Evolutionary conservation across 2,113 vertebrate genomes (phyloP).

Genomic region (Pongo pygmaeus): DNA sequence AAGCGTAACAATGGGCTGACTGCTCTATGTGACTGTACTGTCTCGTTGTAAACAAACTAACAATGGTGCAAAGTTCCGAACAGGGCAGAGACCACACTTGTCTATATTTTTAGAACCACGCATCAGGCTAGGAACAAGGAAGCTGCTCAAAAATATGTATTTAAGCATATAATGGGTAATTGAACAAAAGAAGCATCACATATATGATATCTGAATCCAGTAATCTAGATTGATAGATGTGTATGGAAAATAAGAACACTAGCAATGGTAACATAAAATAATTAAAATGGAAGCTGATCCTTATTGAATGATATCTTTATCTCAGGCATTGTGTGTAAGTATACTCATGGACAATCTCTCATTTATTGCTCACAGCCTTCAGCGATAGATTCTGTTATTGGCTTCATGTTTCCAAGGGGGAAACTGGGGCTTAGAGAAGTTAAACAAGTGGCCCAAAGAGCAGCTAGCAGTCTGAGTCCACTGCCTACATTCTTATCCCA

Average conservation of each 20-base stretch:
- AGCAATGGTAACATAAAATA: neutral
- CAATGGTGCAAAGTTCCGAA: neutral
- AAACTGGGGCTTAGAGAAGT: neutral
- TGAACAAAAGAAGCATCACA: neutral
- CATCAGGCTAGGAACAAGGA: neutral
- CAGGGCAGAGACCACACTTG: fast-evolving
- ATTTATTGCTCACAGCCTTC: neutral
- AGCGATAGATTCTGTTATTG: no score
- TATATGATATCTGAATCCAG: neutral
- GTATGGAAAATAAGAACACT: neutral
- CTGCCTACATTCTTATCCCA: fast-evolving
- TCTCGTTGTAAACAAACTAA: neutral
- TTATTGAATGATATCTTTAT: neutral
- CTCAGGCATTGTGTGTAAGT: neutral
- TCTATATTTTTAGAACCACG: neutral
- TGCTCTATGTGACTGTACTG: neutral
- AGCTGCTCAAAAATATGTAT: neutral
- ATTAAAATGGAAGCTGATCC: neutral
- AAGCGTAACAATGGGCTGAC: neutral
- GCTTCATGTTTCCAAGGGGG: fast-evolving
- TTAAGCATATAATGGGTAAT: neutral
- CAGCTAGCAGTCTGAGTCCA: fast-evolving
- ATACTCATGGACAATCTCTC: neutral
- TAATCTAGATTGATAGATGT: neutral
- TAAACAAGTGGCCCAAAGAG: neutral